Conservation (phyloP, 2,888 invertebrate genomes). For the Creontiades dilutus region DNA sequence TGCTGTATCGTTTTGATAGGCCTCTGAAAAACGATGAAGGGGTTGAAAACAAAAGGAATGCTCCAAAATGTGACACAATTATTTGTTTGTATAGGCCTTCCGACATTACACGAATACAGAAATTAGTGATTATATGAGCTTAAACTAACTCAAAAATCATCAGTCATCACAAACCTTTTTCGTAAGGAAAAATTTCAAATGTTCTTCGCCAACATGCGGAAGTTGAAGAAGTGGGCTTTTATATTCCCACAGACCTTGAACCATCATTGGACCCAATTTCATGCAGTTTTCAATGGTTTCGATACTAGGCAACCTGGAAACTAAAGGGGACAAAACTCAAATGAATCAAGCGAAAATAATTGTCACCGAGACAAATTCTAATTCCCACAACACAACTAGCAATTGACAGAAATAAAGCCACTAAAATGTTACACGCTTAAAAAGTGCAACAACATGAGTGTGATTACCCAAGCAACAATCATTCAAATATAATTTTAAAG, state of each 20-base stretch:
- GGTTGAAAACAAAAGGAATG: no score
- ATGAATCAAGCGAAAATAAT: not conserved
- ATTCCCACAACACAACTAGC: no score
- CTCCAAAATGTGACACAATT: no score
- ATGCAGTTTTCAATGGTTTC: slow-evolving; percentile 98
- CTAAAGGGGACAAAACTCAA: slow-evolving; percentile 79
- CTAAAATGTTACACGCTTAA: not conserved
- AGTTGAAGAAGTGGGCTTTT: slow-evolving; percentile 96
- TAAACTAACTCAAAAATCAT: no score
- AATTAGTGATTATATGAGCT: no score
- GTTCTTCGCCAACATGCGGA: slow-evolving; percentile 95
- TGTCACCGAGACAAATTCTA: no score
- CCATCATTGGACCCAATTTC: slow-evolving; percentile 97
- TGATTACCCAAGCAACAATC: no score
- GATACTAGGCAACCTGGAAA: slow-evolving; percentile 90
- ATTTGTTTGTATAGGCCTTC: no score
- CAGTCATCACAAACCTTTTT: slow-evolving; percentile 83
- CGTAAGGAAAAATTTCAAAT: slow-evolving; percentile 90
- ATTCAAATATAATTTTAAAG: no score
- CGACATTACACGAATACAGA: no score
- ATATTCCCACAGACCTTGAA: slow-evolving; percentile 97
- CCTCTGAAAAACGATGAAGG: slow-evolving; percentile 79
- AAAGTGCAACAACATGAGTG: not conserved
- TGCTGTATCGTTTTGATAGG: slow-evolving; percentile 94
- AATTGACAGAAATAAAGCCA: not conserved